Evolutionary conservation across 2,888 invertebrate species (phyloP), one percentile per base, ranked within the genome.

Genomic region (Leucania comma): DNA sequence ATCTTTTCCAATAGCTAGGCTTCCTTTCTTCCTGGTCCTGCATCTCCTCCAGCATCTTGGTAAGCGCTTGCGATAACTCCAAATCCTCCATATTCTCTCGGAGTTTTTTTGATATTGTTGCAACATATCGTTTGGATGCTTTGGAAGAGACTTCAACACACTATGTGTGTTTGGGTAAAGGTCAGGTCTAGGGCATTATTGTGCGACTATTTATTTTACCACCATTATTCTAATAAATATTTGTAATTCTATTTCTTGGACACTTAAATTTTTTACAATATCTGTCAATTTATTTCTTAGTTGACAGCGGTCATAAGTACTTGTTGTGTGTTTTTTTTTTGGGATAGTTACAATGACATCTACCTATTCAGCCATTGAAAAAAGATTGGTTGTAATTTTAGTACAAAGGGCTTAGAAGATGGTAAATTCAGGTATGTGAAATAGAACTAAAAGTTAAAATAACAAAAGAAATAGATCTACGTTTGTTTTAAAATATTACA

Each of bases 221-320:
- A 51, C 29, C 46, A 42, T 42, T 42, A 42, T 20, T 42, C 17
- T 42, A 20, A 20, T 20, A n/a, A n/a, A 61, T 26, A 53, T 50
- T 75, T 57, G 38, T 75, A 22, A 29, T 62, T 54, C 5, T 32
- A 14, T 62, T 78, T 56, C 46, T n/a, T 22, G 14, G 22, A 35
- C 35, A 22, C 6, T 12, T 3, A n/a, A 2, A 56, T 57, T 57
- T 57, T 22, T 57, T 14, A 3, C 51, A 54, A 54, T 42, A 24
- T 51, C 48, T 70, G 46, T 57, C 12, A 35, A 14, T 38, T 42
- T 66, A 35, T 22, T 61, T 65, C 62, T 24, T 32, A 56, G n/a
- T 8, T 79, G 80, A 57, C 65, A 68, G 59, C 32, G 48, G 80
- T 56, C 74, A 62, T 54, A 42, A 17, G 4, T 32, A 14, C 10